Conservation (phyloP, 2,797 vertebrate species). For the Ceyx erithaca region DNA sequence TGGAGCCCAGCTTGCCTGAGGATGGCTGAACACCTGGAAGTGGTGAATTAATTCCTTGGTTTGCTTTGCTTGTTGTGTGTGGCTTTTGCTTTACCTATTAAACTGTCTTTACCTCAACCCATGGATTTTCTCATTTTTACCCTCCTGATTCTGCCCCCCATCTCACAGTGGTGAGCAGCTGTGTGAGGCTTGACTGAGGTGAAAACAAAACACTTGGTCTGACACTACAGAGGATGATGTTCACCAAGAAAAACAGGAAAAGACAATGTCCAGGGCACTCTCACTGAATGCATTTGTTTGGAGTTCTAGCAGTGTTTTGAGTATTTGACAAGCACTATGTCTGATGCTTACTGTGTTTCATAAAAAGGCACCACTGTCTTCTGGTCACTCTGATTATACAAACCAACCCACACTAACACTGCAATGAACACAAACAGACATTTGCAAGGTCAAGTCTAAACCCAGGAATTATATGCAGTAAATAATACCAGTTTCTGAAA, state of each 20-base stretch:
- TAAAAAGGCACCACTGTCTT: not conserved
- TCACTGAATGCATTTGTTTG: not conserved
- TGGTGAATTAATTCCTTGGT: no score
- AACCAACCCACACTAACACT: not conserved
- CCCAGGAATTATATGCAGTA: not conserved
- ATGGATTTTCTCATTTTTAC: not conserved
- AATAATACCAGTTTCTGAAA: not conserved
- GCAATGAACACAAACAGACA: not conserved
- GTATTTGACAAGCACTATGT: not conserved
- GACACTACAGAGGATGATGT: not conserved
- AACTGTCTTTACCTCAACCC: not conserved
- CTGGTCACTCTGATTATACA: not conserved
- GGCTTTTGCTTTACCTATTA: not conserved
- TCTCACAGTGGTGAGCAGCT: not conserved
- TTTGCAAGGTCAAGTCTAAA: not conserved
- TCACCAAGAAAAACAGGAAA: not conserved
- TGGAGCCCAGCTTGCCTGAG: no score
- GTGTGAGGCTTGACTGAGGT: accelerated
- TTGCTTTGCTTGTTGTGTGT: no score
- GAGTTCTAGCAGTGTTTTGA: not conserved
- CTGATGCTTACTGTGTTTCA: not conserved
- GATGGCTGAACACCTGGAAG: no score
- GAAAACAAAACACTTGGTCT: not conserved
- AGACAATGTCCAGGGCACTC: not conserved
- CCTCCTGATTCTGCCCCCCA: not conserved